Base-by-base conservation (phyloP, 2,797 vertebrate species). In the Leucoraja ocellata region DNA sequence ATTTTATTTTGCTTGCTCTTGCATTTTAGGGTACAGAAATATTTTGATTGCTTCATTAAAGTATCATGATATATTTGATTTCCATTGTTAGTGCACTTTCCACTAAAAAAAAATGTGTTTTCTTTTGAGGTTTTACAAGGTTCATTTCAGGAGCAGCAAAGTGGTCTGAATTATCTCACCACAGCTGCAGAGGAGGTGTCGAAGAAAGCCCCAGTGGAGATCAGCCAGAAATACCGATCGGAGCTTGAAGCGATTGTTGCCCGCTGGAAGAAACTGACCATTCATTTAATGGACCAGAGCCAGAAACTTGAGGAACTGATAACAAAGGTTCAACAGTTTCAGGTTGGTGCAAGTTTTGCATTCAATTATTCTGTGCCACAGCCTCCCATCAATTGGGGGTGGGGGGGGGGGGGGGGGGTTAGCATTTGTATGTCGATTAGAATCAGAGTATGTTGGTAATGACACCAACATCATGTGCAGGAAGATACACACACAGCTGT, bases 261-360 rank as follows among this genome's bases (percentile, higher is more conserved):
- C 0, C 97, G 97, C 0, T 99, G 98, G 98, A 98, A 96, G 94
- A 97, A 96, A 23, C 94, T 98, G 0, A 97, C 97, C 10, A 94
- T 95, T 0, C 97, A 97, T 39, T 95, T 99, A 90, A 94, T 93
- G 0, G 98, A 98, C 4, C 95, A 95, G 0, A 95, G 95, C 71
- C 97, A 97, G 95, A 98, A 96, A 76, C 95, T 98, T 93, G 98
- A 99, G 95, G 98, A 99, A 79, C 96, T 97, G 73, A 97, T 99
- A 96, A 96, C 95, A 93, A 99, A 98, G 95, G 96, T 99, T 93
- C 95, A 98, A 95, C 97, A 99, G 95, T 98, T 99, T 94, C 97
- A 99, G 97, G 99, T 99, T 93, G 94, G 39, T 3, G 13, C 18
- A 58, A 32, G 79, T 68, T 16, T 68, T 18, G 76, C 63, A 25